Percentiles rank a stretch among this genome's conserved stretches.
Conservation (phyloP, 2,797 vertebrate genomes). For the Borostomias antarcticus region DNA sequence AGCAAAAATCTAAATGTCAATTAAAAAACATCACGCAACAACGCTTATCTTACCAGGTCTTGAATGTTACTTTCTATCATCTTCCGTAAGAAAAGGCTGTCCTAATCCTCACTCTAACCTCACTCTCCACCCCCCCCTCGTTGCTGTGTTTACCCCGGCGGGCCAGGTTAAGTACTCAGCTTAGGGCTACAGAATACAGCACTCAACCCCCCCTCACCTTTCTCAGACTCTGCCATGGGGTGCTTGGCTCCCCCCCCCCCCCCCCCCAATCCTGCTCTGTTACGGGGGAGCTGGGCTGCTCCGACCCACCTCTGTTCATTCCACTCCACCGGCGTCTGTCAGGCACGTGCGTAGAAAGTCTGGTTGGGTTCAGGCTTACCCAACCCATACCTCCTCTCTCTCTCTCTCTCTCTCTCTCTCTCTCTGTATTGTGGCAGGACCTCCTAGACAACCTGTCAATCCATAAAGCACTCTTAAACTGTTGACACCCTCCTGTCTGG, state of each 20-base stretch:
- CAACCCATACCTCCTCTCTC: constrained; percentile 14
- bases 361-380: not conserved
- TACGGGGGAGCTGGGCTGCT: constrained; percentile 8
- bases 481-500: constrained; percentile 34
- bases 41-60: constrained; percentile 20
- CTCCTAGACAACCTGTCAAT: constrained; percentile 30
- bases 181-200: not conserved
- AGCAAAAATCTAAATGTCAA: too few species aligned
- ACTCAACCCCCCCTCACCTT: not conserved
- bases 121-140: not conserved
- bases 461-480: constrained; percentile 34
- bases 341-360: not conserved
- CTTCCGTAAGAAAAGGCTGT: constrained; percentile 8
- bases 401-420: constrained; percentile 13
- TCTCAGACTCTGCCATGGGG: too few species aligned
- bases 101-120: not conserved
- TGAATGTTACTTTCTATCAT: constrained; percentile 17
- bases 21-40: constrained; percentile 24
- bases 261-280: constrained; percentile 1
- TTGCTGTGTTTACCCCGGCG: not conserved
- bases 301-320: constrained; percentile 7
- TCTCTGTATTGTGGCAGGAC: constrained; percentile 20
- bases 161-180: not conserved
- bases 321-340: constrained; percentile 20
- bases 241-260: not conserved